These are phyloP conservation scores for Artibeus lituratus DNA, from an alignment of 2,797 vertebrate species.

Conservation along the genomic window DNA sequence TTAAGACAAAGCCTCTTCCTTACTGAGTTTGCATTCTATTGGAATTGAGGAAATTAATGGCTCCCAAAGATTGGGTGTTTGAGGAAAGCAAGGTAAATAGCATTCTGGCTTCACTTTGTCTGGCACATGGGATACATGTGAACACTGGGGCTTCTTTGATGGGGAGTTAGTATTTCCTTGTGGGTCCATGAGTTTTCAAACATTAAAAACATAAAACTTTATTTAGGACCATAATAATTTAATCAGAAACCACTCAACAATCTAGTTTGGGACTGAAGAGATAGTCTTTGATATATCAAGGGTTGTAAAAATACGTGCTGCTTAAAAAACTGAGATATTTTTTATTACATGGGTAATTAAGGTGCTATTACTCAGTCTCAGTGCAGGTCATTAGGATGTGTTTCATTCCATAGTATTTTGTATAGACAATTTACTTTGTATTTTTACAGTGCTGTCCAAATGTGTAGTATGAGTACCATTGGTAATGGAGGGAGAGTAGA, in stretches of 20 bases:
- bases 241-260: neutral
- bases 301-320: neutral
- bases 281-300: neutral
- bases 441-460: neutral
- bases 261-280: neutral
- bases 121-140: neutral
- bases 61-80: neutral
- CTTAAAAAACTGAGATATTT: neutral
- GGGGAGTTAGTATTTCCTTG: neutral
- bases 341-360: neutral
- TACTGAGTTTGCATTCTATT: neutral
- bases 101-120: neutral
- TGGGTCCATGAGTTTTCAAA: conserved; percentile 10
- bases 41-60: neutral
- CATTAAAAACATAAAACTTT: neutral
- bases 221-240: neutral
- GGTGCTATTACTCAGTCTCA: neutral
- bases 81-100: neutral
- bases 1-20: neutral
- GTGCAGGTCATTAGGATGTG: neutral
- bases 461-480: neutral
- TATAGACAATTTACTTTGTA: neutral
- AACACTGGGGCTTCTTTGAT: neutral
- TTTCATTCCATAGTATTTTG: neutral
- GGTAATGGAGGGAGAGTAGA: neutral